Base-by-base conservation (phyloP, 2,888 invertebrate genomes). In the Augiades crinisus region DNA sequence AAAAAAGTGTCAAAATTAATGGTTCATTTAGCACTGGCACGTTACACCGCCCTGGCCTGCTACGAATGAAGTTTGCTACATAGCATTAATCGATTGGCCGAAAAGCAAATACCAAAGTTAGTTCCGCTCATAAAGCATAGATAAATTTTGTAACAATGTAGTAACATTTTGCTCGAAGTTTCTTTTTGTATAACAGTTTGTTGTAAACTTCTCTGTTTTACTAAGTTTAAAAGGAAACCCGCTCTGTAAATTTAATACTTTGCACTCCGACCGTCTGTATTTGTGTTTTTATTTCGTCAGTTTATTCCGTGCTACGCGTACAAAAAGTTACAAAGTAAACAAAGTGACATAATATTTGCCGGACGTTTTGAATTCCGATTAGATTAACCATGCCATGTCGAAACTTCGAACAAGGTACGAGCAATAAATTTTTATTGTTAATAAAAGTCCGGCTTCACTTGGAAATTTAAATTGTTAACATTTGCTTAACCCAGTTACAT, bases 371-470 rank as follows among this genome's bases (percentile, higher is more conserved):
- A 44, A 51, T 51, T 44, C 21, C 30, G 44, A 51, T 51, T 51
- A 51, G 44, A 51, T 44, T 51, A 51, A 51, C n/a, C 43, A 44
- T 37, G 51, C 41, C 50, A 33, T 44, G 22, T 36, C 46, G 36
- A 51, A 37, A 37, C 21, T 44, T 51, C 36, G 21, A 37, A 44
- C 51, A 51, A 43, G 37, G 36, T 36, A 51, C 44, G 30, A 16
- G 44, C 37, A 37, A 51, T 51, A 44, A 51, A 51, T 41, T 21
- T 44, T 44, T 30, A 37, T 51, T 44, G 21, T 31, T 19, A n/a
- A n/a, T n/a, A 30, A 43, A 30, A 43, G 19, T 43, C 16, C 16
- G 12, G 17, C 10, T 31, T 27, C 43, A 6, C 17, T 16, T 41
- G 16, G 27, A 19, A 43, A 43, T 43, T 19, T 31, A 43, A 43